Base-by-base conservation (phyloP, 2,113 vertebrate species). In the Melanotaenia duboulayi region DNA sequence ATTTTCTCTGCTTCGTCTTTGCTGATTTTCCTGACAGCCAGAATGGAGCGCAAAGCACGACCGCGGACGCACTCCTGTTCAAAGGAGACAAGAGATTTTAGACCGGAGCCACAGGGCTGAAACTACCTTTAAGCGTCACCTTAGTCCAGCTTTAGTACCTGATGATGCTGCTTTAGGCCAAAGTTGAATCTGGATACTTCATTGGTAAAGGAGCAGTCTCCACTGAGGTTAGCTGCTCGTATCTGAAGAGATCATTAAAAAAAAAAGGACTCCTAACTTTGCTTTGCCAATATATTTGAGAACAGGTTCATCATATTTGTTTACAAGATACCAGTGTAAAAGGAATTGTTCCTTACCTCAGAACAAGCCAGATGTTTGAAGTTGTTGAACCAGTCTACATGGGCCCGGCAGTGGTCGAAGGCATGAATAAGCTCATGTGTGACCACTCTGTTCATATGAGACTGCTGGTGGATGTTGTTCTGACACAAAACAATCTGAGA, bases 351-450 rank as follows among this genome's bases (percentile, higher is more conserved):
- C 7, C 76, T 93, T 84, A 98, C 98, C 95, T 99, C 98, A 24
- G 98, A 98, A 82, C 98, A 99, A 0, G 97, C 98, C 76, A 99
- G 82, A 24, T 99, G 98, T 59, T 92, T 95, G 71, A 94, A 90
- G 59, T 96, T 96, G 80, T 91, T 94, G 88, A 98, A 99, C 97
- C 97, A 99, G 88, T 99, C 94, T 4, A 99, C 97, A 0, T 97
- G 93, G 16, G 97, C 97, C 4, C 97, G 95, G 25, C 98, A 99
- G 79, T 99, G 98, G 89, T 99, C 98, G 35, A 97, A 99, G 0
- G 97, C 95, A 6, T 99, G 98, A 69, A 99, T 96, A 78, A 99
- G 95, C 71, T 99, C 97, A 2, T 99, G 98, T 3, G 96, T 94
- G 46, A 99, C 96, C 55, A 99, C 96, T 0, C 97, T 88, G 90